Evolutionary conservation across 2,797 vertebrate genomes (phyloP), one percentile per base, ranked within the genome.

Genomic region (Sebastes cheni): DNA sequence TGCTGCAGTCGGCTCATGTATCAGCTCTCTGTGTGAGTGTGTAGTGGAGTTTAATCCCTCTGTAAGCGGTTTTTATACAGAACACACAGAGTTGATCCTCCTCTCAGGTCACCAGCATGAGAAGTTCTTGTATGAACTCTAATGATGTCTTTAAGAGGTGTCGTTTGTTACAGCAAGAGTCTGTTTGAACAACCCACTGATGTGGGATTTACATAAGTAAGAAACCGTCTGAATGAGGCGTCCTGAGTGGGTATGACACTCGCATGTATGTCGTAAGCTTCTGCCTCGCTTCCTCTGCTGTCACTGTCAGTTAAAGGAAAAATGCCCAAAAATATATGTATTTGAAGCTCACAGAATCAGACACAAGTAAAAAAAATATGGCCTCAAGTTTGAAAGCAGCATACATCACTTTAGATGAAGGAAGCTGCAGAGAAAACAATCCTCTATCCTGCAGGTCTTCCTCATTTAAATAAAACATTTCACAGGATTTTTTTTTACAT

Each of bases 11-110:
- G 1, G 61, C 56, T 77, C 73, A 58, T 9, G 1, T 69, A 20
- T 18, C 55, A 8, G 3, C 54, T 69, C 66, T 22, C 22, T 30
- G 50, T 58, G 62, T 64, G 69, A 8, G 64, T 34, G 23, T 23
- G 78, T 69, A 5, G 25, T 72, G 1, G n/a, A 42, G 22, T 67
- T 64, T 23, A 80, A 72, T 77, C 82, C 66, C 66, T 79, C 34
- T 58, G 27, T 18, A 58, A 79, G 30, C 6, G 1, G 5, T 3
- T 12, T 34, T 55, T 62, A 77, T 70, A 27, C 65, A 56, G 14
- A 62, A 54, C 66, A 59, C 55, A 16, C 13, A 2, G 34, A 11
- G 29, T 11, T 22, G 60, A 71, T 54, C 74, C 74, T 67, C 42
- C 23, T 81, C 71, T 81, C 71, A 13, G 75, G 54, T 46, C 56